Evolutionary conservation across 2,888 invertebrate genomes (phyloP), one percentile per base, ranked within the genome.

Genomic region (Thymelicus lineola): DNA sequence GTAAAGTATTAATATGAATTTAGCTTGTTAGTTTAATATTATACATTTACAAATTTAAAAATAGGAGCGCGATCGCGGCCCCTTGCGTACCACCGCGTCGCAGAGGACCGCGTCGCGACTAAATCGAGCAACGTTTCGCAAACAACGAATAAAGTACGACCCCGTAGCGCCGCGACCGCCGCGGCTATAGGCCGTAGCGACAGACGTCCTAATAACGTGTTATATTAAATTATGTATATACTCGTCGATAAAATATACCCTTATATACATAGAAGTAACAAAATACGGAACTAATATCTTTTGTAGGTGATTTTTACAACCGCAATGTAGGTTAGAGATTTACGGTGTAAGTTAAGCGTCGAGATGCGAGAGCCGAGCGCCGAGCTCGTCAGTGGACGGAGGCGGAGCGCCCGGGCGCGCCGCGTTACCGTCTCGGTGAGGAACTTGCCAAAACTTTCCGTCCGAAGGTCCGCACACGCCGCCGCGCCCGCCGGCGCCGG

Each of bases 251-350:
- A 88, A 90, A 89, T 93, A 92, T 93, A 93, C 91, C 89, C 89
- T 87, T 89, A 90, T 93, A 92, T 91, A 91, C 89, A 91, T 94
- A 93, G 89, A 91, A 84, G 84, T 91, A 90, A 85, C 86, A 83
- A 90, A 91, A 92, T 89, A 89, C 89, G 93, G 92, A 93, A 93
- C 89, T 93, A 93, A 93, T 94, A 94, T 94, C 94, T 94, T 94
- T 94, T 94, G 94, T 94, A 94, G 94, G 91, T 89, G 92, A 93
- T 92, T 93, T 94, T 94, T 94, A 94, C 94, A 94, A 94, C 88
- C 87, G 93, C 92, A 92, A 90, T 83, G 93, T 93, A 93, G 93
- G 90, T 90, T 92, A 92, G 89, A 87, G 81, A 86, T 85, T 85
- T 88, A 90, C 82, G 80, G 83, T 84, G 87, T 91, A 92, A 90